These are phyloP conservation scores for Zaprionus inermis DNA, from an alignment of 1,140 invertebrate species.

Conservation along the genomic window DNA sequence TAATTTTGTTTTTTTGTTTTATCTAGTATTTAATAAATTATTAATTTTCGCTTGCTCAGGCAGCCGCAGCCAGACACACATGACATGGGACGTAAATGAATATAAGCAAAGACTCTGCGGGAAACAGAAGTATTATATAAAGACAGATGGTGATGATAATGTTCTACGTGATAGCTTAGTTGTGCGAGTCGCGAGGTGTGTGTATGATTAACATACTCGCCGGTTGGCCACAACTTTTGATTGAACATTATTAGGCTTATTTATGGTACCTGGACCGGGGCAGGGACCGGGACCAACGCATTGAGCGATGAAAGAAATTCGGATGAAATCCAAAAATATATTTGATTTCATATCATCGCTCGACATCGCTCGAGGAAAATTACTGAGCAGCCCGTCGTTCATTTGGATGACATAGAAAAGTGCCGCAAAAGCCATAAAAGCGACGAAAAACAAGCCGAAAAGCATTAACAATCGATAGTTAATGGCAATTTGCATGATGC, in stretches of 20 bases:
- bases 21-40: conserved; percentile 78
- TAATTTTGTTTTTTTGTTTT: conserved; percentile 19
- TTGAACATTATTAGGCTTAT: conserved; percentile 53
- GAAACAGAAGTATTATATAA: conserved; percentile 60
- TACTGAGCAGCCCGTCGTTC: conserved; percentile 5
- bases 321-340: conserved; percentile 38
- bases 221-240: conserved; percentile 34
- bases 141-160: conserved; percentile 27
- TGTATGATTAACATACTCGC: conserved; percentile 29
- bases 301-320: conserved; percentile 13
- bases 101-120: conserved; percentile 19
- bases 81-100: conserved; percentile 72
- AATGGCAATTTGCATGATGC: conserved; percentile 29
- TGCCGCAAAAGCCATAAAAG: conserved; percentile 37
- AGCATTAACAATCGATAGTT: conserved; percentile 31
- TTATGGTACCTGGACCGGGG: conserved; percentile 28
- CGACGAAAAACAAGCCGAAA: conserved; percentile 15
- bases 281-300: conserved; percentile 26
- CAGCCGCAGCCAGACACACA: conserved; percentile 45
- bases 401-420: conserved; percentile 36
- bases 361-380: conserved; percentile 18
- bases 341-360: conserved; percentile 35
- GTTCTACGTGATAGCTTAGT: conserved; percentile 39
- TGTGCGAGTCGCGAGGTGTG: conserved; percentile 9
- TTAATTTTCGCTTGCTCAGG: conserved; percentile 65